Evolutionary conservation across 2,797 vertebrate species (phyloP), one percentile per base, ranked within the genome.

Genomic region (Sorex maritimensis): DNA sequence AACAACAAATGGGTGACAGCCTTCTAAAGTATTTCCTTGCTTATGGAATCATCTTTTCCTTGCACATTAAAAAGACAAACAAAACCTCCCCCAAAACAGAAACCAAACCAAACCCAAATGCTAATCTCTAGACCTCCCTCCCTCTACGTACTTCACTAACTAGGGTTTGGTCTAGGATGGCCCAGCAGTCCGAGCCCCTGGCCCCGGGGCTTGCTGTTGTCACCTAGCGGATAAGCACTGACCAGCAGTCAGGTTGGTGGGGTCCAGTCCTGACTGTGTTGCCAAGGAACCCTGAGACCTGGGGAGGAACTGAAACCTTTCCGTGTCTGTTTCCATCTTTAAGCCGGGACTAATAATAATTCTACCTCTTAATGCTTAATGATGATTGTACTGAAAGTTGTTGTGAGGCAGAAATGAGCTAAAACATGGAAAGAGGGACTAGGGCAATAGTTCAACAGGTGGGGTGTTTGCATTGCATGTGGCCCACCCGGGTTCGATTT

Each of bases 391-490:
- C 1, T 28, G 81, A 79, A 79, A 72, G 78, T 86, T 15, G 8
- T 44, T 72, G 10, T 79, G 44, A 80, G n/a, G 44, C 49, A 67
- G 79, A 80, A 34, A 30, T 71, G 68, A 91, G 26, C 81, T 63
- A 49, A 75, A 67, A 74, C 65, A 58, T 2, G 8, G 72, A 74
- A 85, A 72, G 49, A 34, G 49, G 49, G 49, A 14, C 49, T 44
- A 52, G 49, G 11, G 49, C 10, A 14, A 52, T 52, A 52, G 49
- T 52, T 7, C 10, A 52, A 2, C 13, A 52, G 49, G 49, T 52
- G 13, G 49, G 49, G 49, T 52, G 49, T 52, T 52, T 52, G 49
- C 49, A 52, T 52, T 52, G 49, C 49, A 52, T 52, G 49, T 14
- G 13, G 49, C 49, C 13, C 10, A 5, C 49, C 6, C 2, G 49